Evolutionary conservation across 2,888 invertebrate genomes (phyloP), one percentile per base, ranked within the genome.

Genomic region (Polyploca ridens): DNA sequence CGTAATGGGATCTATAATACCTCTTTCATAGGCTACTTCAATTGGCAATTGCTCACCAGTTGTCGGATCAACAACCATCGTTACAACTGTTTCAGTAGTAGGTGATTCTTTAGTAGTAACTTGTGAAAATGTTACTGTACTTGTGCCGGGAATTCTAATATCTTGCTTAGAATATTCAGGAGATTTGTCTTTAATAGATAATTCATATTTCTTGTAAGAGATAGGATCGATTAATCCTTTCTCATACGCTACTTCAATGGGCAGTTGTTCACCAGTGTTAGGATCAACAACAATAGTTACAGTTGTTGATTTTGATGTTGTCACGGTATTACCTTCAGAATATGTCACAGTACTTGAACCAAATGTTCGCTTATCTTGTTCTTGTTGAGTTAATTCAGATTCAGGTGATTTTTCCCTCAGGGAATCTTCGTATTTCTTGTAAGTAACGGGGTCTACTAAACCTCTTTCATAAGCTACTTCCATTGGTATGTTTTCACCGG

Each of bases 401-500:
- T 89, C 89, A 5, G 90, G 88, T 10, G 91, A 83, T 67, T 75
- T 86, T 63, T 90, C 90, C 65, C 89, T 85, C 58, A 90, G 81
- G 8, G 94, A 94, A 61, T 93, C 92, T 73, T 95, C 94, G 69
- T 95, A 93, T 75, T 93, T 94, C 72, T 90, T 90, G 67, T 93
- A 94, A 11, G 95, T 95, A 67, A 93, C 81, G 64, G 90, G 81
- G 79, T 95, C 96, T 66, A 98, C 96, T 67, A 96, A 87, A 8
- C 97, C 98, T 68, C 96, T 94, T 82, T 97, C 95, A 73, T 97
- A 95, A 4, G 98, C 98, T 63, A 97, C 96, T 87, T 97, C 97
- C 75, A 97, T 95, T 1, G 97, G 97, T 72, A 98, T 94, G 81
- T 96, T 96, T 83, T 97, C 96, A 4, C 97, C 98, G 0, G 97